A percentile compares a stretch with the other conserved stretches of the same genome.
These are phyloP conservation scores for Enteromius trimaculatus DNA, from an alignment of 2,797 vertebrate species.

Conservation along the genomic window DNA sequence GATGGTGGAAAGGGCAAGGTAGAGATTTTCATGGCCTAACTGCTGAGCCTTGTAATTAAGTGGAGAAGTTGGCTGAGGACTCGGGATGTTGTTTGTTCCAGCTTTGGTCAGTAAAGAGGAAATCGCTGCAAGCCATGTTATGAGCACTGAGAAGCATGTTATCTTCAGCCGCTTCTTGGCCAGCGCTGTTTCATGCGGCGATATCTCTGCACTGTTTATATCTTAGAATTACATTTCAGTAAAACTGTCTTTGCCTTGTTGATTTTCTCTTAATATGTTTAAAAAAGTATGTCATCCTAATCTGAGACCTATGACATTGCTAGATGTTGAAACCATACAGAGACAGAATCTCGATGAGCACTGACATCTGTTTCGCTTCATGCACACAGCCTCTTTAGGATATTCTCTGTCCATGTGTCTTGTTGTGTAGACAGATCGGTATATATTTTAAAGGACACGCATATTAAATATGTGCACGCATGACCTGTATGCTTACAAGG, in stretches of 20 bases:
- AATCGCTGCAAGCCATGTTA: slow-evolving; percentile 59
- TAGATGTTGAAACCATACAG: slow-evolving; percentile 24
- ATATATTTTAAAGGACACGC: background rate
- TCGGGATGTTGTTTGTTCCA: slow-evolving; percentile 58
- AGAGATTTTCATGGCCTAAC: slow-evolving; percentile 50
- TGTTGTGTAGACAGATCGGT: background rate
- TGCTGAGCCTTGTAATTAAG: slow-evolving; percentile 63
- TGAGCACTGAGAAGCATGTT: slow-evolving; percentile 27
- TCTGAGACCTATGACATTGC: background rate
- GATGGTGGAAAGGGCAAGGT: background rate
- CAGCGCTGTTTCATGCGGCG: background rate
- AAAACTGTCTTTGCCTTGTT: slow-evolving; percentile 21
- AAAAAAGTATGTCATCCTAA: slow-evolving; percentile 34
- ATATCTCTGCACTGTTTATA: slow-evolving; percentile 26
- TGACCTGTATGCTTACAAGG: slow-evolving; percentile 2
- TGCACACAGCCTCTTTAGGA: background rate
- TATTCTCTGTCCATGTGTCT: slow-evolving; percentile 27
- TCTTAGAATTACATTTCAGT: background rate
- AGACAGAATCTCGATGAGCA: slow-evolving; percentile 13
- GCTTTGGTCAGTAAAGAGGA: slow-evolving; percentile 60
- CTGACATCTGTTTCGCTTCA: slow-evolving; percentile 38
- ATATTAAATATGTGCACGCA: background rate
- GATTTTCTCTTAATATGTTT: slow-evolving; percentile 17
- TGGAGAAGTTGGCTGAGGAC: slow-evolving; percentile 51
- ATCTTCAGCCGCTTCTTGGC: slow-evolving; percentile 25